phyloP scores from a whole-genome alignment of 2,113 vertebrate species.

The Thoracochromis brauschi region DNA sequence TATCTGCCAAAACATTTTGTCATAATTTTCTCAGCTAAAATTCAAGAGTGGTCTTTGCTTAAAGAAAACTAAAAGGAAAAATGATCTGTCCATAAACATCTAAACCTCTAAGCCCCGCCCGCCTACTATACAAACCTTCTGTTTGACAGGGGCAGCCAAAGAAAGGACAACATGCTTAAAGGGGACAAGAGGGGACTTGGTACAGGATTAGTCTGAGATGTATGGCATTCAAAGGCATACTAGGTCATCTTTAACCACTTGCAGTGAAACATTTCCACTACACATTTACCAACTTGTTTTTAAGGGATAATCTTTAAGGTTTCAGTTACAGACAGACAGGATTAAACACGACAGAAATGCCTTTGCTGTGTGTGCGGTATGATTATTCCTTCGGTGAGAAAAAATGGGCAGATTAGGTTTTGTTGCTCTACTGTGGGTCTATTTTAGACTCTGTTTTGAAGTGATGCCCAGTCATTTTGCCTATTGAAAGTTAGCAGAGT shows the following conservation, averaged over 20 bases:
- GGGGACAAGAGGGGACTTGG: not conserved
- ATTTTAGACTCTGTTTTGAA: not conserved
- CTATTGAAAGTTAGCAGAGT: constrained; percentile 11
- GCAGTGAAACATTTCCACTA: not conserved
- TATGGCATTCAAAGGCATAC: not conserved
- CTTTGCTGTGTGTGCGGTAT: not conserved
- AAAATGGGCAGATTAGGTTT: not conserved
- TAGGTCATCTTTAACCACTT: not conserved
- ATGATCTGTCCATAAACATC: not conserved
- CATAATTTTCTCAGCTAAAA: not conserved
- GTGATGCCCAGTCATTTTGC: not conserved
- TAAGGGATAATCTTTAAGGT: not conserved
- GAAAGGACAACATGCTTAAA: not conserved
- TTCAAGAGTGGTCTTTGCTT: not conserved
- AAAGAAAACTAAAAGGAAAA: not conserved
- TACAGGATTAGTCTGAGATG: not conserved
- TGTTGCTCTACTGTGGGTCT: not conserved
- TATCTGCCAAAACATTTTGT: not conserved
- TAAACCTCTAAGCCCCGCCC: not conserved
- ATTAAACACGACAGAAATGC: not conserved
- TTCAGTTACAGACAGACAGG: not conserved
- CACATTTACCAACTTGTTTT: not conserved
- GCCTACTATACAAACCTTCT: not conserved
- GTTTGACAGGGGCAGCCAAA: not conserved
- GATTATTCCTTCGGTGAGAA: not conserved